Percentiles rank a stretch among this genome's conserved stretches.
Evolutionary conservation across 2,797 vertebrate species (phyloP).

Genomic region (Halcyon leucocephala): DNA sequence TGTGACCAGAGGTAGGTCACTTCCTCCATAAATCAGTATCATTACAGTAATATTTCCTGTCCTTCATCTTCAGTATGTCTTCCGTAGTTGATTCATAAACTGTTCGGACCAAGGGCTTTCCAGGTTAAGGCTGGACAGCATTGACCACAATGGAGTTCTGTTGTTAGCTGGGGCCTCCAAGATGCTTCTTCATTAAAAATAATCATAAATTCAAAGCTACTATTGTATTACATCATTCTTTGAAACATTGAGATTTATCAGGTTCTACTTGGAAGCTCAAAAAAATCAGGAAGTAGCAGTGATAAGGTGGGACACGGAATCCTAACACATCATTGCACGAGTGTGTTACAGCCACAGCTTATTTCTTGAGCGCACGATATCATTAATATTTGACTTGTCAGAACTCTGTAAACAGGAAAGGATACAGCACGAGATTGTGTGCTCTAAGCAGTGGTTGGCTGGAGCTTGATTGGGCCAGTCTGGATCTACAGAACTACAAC

Average conservation of each 20-base stretch:
- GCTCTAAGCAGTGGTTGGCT: not conserved
- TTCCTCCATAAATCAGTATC: constrained; percentile 53
- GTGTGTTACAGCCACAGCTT: not conserved
- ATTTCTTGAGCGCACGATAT: not conserved
- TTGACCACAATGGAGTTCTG: not conserved
- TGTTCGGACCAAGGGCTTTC: constrained; percentile 32
- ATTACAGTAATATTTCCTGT: constrained; percentile 57
- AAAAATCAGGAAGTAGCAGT: not conserved
- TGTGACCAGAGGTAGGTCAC: constrained; percentile 34
- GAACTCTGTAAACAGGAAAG: not conserved
- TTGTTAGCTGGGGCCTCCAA: not conserved
- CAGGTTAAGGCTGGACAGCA: constrained; percentile 40
- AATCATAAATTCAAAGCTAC: not conserved
- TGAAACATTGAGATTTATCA: not conserved
- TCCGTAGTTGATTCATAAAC: constrained; percentile 59
- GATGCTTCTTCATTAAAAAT: constrained; percentile 15
- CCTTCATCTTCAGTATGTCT: constrained; percentile 21
- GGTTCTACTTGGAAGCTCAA: not conserved
- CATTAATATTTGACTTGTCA: not conserved
- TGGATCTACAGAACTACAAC: not conserved
- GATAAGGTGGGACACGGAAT: not conserved
- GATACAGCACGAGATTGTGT: not conserved
- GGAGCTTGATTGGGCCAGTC: not conserved
- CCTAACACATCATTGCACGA: not conserved
- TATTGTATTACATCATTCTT: not conserved